phyloP scores from a whole-genome alignment of 2,888 invertebrate species.

The Drosophila maculinotata region DNA sequence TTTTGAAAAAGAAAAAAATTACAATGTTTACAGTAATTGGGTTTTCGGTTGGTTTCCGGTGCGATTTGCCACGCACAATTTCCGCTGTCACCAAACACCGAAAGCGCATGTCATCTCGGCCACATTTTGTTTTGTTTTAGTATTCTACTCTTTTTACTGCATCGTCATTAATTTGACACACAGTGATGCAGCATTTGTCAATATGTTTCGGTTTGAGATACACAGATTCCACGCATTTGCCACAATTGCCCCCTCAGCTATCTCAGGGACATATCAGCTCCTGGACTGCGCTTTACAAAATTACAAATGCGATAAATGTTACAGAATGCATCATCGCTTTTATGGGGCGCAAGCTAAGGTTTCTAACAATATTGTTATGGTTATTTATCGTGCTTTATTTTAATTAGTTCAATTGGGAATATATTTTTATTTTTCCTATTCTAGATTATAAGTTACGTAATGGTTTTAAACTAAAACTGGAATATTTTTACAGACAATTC shows the following conservation, averaged over 20 bases:
- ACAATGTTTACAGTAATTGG: constrained; percentile 23
- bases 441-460: no score
- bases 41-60: constrained; percentile 1
- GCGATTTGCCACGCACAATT: constrained; percentile 19
- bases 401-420: no score
- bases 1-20: constrained; percentile 35
- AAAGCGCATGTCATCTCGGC: constrained; percentile 29
- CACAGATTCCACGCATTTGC: constrained; percentile 10
- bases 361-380: no score
- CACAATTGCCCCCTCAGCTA: constrained; percentile 1
- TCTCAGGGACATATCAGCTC: not conserved
- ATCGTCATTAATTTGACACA: constrained; percentile 69
- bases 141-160: constrained; percentile 30
- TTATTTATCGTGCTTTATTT: no score
- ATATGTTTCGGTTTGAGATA: constrained; percentile 17
- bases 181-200: constrained; percentile 56
- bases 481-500: no score
- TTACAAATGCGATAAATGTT: constrained; percentile 14
- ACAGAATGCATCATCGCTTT: constrained; percentile 13
- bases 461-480: no score
- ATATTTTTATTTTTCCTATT: no score
- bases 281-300: not conserved
- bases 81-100: constrained; percentile 2
- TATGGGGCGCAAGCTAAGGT: no score
- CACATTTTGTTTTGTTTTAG: constrained; percentile 19